Evolutionary conservation across 2,113 vertebrate species (phyloP), one percentile per base, ranked within the genome.

Genomic region (Spermophilus dauricus): DNA sequence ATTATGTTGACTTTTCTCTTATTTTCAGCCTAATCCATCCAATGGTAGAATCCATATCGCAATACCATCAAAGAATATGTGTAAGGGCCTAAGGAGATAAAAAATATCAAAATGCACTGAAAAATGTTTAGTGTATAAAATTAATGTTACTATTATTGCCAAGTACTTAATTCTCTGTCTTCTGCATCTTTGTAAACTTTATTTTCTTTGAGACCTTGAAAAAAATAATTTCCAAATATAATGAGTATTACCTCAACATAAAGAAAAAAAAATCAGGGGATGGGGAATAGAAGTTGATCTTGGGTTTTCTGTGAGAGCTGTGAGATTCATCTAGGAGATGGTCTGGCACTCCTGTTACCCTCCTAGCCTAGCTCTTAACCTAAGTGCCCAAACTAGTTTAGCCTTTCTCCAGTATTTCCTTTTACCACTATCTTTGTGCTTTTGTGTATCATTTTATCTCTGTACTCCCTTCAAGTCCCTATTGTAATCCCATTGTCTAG

Each of bases 1-100:
- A 67, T 37, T 53, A 76, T 92, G 56, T 89, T 92, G 94, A 63
- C 12, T 95, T 94, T 95, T 91, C 56, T 95, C 51, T 89, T 95
- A 85, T 58, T 73, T 93, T 48, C n/a, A 95, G 39, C 30, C 34
- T 17, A 63, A 30, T 77, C 22, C 24, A 91, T 51, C 51, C 65
- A 94, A 48, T 53, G 34, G 72, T 28, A 58, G 39, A 45, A 18
- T 67, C 24, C 8, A 77, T 63, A 48, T 37, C 80, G 58, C 30
- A 83, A 3, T 67, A 67, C 17, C 24, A n/a, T 90, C 4, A 61
- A 72, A 88, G n/a, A 34, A 28, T 81, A 92, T 72, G 83, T 93
- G 20, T 77, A 91, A 93, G 39, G 8, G 3, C 39, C n/a, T n/a
- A 32, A 9, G 28, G 17, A 89, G 24, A 82, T 76, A 90, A 91